These are phyloP conservation scores for Torymus tubicola DNA, from an alignment of 2,888 invertebrate genomes.

Conservation along the genomic window DNA sequence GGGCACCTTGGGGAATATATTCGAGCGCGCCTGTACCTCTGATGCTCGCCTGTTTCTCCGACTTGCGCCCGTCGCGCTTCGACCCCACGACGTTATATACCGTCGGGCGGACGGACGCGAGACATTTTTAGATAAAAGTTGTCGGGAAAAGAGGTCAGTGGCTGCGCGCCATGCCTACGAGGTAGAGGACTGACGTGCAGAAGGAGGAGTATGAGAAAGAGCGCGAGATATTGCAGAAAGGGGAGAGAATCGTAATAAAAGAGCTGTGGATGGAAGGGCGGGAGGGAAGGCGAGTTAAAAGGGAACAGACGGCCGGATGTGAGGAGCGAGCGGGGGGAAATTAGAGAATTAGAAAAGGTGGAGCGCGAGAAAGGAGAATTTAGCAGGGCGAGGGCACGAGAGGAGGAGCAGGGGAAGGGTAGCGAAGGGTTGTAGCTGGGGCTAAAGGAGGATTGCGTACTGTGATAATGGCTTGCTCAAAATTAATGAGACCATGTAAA, in stretches of 20 bases:
- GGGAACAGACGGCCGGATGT: background rate
- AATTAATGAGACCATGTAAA: too few species aligned
- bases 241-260: background rate
- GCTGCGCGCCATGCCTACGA: too few species aligned
- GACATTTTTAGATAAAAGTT: constrained; percentile 20
- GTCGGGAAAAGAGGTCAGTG: constrained; percentile 2
- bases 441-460: too few species aligned
- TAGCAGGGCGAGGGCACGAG: background rate
- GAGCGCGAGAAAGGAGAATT: background rate
- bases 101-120: background rate
- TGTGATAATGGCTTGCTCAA: too few species aligned
- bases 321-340: background rate
- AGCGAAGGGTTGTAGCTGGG: too few species aligned
- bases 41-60: background rate
- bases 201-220: background rate
- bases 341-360: constrained; percentile 11
- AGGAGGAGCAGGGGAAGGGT: background rate
- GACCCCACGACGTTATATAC: background rate
- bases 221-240: background rate
- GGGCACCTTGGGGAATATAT: constrained; percentile 20
- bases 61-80: background rate
- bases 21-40: background rate
- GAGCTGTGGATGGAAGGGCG: too few species aligned
- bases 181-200: too few species aligned
- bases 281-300: background rate